Conservation (phyloP, 2,888 invertebrate species). For the Drosophila paracracens region DNA sequence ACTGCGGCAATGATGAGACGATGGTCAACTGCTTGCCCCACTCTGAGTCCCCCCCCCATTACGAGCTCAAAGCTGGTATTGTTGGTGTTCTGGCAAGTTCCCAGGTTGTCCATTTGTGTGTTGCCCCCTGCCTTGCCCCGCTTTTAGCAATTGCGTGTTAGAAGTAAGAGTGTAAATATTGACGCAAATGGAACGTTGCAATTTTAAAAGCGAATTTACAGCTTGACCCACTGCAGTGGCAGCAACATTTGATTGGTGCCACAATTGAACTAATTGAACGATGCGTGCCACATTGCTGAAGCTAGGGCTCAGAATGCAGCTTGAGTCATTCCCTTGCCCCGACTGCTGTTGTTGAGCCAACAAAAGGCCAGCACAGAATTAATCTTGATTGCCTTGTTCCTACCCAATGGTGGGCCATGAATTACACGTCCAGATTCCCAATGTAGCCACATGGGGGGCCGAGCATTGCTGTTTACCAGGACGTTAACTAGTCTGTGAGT, state of each 20-base stretch:
- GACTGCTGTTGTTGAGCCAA: constrained; percentile 20
- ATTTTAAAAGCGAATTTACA: constrained; percentile 53
- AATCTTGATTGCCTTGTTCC: constrained; percentile 52
- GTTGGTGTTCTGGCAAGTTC: background rate
- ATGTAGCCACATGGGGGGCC: background rate
- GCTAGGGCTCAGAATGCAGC: constrained; percentile 6
- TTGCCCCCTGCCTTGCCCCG: background rate
- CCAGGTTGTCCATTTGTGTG: constrained; percentile 16
- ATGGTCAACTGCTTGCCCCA: background rate
- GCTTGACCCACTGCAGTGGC: constrained; percentile 37
- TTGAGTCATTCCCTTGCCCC: constrained; percentile 6
- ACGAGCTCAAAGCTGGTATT: constrained; percentile 26
- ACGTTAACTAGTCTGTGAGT: background rate
- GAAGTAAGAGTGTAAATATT: constrained; percentile 56
- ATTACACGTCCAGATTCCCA: constrained; percentile 14
- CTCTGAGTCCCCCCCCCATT: background rate
- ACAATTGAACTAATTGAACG: constrained; percentile 52
- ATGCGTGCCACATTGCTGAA: constrained; percentile 26
- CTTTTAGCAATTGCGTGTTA: constrained; percentile 13
- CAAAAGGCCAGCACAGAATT: constrained; percentile 36
- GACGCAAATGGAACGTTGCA: constrained; percentile 52
- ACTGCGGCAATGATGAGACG: constrained; percentile 14
- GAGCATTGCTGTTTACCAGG: background rate
- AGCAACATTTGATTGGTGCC: constrained; percentile 49
- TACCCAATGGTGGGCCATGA: constrained; percentile 23